These are phyloP conservation scores for Hemicentrotus pulcherrimus DNA, from an alignment of 35 echinoderm and acorn worm genomes.

Conservation along the genomic window DNA sequence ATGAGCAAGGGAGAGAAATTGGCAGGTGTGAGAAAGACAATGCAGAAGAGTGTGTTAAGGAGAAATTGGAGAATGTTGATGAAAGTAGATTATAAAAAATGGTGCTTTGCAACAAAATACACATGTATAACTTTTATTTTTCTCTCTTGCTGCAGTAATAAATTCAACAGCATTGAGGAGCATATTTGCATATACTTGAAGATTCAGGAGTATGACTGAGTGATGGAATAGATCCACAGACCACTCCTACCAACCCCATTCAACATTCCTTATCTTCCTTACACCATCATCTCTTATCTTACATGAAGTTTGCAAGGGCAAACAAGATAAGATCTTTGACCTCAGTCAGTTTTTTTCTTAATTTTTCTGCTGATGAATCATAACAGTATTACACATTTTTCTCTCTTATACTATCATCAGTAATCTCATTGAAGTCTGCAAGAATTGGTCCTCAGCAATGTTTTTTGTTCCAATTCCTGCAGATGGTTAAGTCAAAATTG, in stretches of 20 bases:
- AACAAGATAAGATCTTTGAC: background rate
- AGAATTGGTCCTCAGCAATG: no score
- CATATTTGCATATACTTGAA: constrained; percentile 47
- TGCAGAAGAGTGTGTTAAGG: no score
- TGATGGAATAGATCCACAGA: constrained; percentile 42
- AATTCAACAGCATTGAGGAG: constrained; percentile 37
- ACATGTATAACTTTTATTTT: background rate
- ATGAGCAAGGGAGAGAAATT: no score
- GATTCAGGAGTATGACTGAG: constrained; percentile 48
- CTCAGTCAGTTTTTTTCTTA: background rate
- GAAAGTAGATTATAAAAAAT: no score
- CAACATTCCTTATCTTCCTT: constrained; percentile 38
- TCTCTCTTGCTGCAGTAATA: constrained; percentile 36
- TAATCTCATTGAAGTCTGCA: no score
- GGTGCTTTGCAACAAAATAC: background rate
- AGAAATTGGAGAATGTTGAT: no score
- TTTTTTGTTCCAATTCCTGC: no score
- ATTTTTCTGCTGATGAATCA: no score
- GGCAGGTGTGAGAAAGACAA: no score
- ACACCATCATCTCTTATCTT: background rate
- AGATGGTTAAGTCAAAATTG: no score
- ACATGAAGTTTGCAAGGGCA: background rate
- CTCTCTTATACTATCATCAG: no score
- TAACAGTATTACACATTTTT: no score
- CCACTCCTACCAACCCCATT: constrained; percentile 48